Base-by-base conservation (phyloP, 53 echinoderm and acorn worm species). In the Patiria pectinifera region DNA sequence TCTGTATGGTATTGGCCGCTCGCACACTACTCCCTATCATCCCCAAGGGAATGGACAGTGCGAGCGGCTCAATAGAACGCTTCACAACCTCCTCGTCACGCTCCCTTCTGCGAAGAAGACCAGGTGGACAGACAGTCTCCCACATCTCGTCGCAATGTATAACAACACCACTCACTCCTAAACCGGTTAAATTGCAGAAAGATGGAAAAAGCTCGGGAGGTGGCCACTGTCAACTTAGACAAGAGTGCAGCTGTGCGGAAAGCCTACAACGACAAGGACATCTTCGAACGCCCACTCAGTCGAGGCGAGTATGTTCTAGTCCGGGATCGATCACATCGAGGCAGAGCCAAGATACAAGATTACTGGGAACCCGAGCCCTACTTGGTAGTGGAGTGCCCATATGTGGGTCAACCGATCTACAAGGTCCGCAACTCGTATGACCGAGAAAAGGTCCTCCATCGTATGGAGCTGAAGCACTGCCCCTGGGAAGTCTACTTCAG, bases 301-400 rank as follows among this genome's bases (percentile, higher is more conserved):
- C 22, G 77, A 23, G 87, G 93, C 19, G 62, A 93, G 12, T 70
- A 81, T 21, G 87, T 79, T 16, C 87, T 93, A 6, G 70, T 93
- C 2, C 48, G 88, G 53, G 59, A 76, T 21, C 59, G 84, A 47
- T 86, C 87, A 23, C 80, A 69, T 80, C 86, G 79, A 21, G 93
- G 93, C 49, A 58, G 93, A 47, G 63, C 93, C 22, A 93, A 93
- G 74, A 87, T 87, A 26, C 86, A 86, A 22, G 93, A 93, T 35
- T 84, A 59, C 12, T 91, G 92, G 92, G 92, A 91, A 35, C 26
- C 47, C 9, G 74, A 71, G 72, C 93, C 93, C 14, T 82, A 93
- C 83, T 48, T 82, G 83, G 58, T 93, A 19, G 82, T 87, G 11
- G 80, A 46, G 71, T 21, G 86, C 15, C 87, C 82, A 35, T 87